Conservation (phyloP, 2,888 invertebrate species). For the Oithona nana region DNA sequence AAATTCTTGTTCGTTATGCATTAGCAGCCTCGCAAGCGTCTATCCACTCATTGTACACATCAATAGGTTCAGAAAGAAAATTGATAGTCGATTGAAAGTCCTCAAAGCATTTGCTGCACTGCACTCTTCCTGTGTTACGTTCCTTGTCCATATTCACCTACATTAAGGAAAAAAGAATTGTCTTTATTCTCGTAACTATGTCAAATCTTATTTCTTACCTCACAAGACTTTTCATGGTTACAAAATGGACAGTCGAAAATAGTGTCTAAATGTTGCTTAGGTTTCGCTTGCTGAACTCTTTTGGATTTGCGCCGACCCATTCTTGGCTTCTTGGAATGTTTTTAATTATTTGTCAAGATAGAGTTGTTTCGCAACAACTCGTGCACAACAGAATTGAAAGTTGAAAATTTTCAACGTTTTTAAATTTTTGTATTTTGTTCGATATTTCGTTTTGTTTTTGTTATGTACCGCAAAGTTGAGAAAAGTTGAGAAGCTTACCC, state of each 20-base stretch:
- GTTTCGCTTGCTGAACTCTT: slow-evolving; percentile 86
- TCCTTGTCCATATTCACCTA: slow-evolving; percentile 73
- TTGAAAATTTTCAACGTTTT: too few species aligned
- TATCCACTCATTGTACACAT: slow-evolving; percentile 99
- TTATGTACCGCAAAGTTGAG: too few species aligned
- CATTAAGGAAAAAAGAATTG: slow-evolving; percentile 1
- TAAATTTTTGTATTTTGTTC: too few species aligned
- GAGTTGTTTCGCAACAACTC: too few species aligned
- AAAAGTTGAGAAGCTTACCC: too few species aligned
- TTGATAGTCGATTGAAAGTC: slow-evolving; percentile 92
- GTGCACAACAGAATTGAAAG: too few species aligned
- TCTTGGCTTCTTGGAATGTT: too few species aligned
- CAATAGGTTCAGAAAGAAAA: slow-evolving; percentile 86
- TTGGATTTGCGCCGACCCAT: slow-evolving; percentile 96
- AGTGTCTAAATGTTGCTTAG: slow-evolving; percentile 76
- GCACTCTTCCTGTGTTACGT: slow-evolving; percentile 78
- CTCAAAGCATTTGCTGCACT: slow-evolving; percentile 85
- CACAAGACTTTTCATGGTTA: slow-evolving; percentile 96
- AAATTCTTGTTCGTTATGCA: slow-evolving; percentile 26
- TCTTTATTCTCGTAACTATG: too few species aligned
- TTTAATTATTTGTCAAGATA: too few species aligned
- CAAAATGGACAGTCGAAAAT: slow-evolving; percentile 98
- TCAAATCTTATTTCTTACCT: too few species aligned
- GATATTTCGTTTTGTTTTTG: too few species aligned
- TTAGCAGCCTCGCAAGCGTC: slow-evolving; percentile 96